Base-by-base conservation (phyloP, 1,140 invertebrate species). In the Drosophila ercepeae region DNA sequence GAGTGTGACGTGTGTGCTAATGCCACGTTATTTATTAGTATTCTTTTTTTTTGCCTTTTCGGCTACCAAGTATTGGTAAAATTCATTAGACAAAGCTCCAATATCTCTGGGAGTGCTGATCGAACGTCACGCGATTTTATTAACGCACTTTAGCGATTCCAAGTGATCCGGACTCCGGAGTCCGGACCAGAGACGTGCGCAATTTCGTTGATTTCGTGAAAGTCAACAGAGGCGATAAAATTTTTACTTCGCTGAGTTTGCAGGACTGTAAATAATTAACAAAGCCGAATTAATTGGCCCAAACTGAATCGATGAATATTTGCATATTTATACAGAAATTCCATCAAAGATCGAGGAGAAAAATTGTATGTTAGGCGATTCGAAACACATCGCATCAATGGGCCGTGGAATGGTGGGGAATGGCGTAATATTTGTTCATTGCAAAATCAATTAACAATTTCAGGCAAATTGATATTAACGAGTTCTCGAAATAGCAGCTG, bases 381-480 rank as follows among this genome's bases (percentile, higher is more conserved):
- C 44, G 21, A 63, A 51, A 27, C 61, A 51, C 49, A 73, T 36
- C 52, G 27, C 32, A 55, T 25, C 49, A 45, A 36, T 36, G 39
- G 44, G 19, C 46, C 7, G 32, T 19, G 45, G 29, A 48, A 21
- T 21, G 21, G 29, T 44, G 71, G 70, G 59, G 79, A 77, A 82
- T 88, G 83, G 78, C 77, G 82, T 75, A 88, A 88, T 89, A 89
- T 89, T 83, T 89, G 78, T 78, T 89, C 84, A 89, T 89, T 89
- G 83, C 84, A 89, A 89, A 89, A 89, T 79, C 83, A 89, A 89
- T 89, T 89, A 89, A 89, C 83, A 74, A 83, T 89, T 89, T 89
- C 71, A 64, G 60, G 83, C 83, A 89, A 89, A 89, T 89, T 89
- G 83, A 89, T 83, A 89, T 89, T 89, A 89, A 89, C 84, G 83